Percentiles rank a stretch among this genome's conserved stretches.
These are phyloP conservation scores for Mesocentrotus franciscanus DNA, from an alignment of 53 echinoderm and acorn worm genomes.

Conservation along the genomic window DNA sequence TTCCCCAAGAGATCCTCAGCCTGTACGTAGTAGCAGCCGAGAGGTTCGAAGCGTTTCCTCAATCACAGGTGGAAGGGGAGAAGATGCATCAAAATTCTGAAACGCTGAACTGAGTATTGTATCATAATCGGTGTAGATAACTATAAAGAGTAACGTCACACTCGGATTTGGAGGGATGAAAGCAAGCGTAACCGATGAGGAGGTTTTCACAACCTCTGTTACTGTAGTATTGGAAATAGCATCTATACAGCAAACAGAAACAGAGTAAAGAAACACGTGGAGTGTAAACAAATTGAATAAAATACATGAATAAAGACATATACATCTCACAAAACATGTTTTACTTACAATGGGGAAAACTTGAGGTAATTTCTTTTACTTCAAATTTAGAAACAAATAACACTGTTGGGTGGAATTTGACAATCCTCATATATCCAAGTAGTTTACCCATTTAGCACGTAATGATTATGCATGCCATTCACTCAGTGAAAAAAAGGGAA, in stretches of 20 bases:
- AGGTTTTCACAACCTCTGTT: background rate
- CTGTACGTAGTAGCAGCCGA: background rate
- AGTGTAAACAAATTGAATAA: background rate
- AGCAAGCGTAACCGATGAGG: background rate
- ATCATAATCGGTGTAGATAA: background rate
- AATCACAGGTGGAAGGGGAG: background rate
- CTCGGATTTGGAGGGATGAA: background rate
- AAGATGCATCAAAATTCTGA: background rate
- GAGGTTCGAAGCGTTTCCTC: background rate
- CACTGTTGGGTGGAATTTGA: background rate
- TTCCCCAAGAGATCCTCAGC: background rate
- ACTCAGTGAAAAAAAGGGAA: background rate
- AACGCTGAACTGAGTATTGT: background rate
- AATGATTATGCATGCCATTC: no score
- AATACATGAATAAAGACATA: background rate
- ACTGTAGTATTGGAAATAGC: background rate
- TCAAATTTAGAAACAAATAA: background rate
- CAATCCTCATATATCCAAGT: background rate
- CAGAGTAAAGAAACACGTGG: background rate
- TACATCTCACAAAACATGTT: background rate
- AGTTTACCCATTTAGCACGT: no score
- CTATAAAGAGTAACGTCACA: background rate
- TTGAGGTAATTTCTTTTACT: no score
- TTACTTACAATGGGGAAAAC: background rate
- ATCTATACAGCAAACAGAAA: background rate